Evolutionary conservation across 2,113 vertebrate species (phyloP), one percentile per base, ranked within the genome.

Genomic region (Bos javanicus): DNA sequence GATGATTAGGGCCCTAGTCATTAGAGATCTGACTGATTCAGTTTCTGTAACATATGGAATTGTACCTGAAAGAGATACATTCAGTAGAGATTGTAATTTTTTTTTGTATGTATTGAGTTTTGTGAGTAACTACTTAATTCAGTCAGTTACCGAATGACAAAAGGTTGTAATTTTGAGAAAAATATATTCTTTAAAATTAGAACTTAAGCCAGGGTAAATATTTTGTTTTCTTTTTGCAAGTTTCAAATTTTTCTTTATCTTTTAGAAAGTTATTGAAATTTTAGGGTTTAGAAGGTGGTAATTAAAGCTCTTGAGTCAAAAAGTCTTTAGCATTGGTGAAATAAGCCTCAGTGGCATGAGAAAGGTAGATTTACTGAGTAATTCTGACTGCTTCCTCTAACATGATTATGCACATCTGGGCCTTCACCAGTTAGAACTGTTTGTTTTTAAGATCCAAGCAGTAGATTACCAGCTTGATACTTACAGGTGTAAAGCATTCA

Each of bases 51-150:
- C 3, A 59, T 28, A 21, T 52, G 7, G 80, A 92, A 81, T 81
- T 94, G 52, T 39, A 76, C 19, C 39, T 96, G 60, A 95, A 88
- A 88, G 56, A 94, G 52, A 64, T 16, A 71, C 80, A 84, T 88
- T 95, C 87, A 84, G n/a, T 91, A 92, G 57, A 82, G 21, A 89
- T 83, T 84, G 17, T 90, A 25, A 81, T 94, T 43, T 82, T 54
- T 94, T 96, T 94, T 96, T 95, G 94, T 84, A 46, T 81, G 62
- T 64, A 21, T 94, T 87, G 60, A 76, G 48, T 90, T 91, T 67
- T 94, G 93, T 96, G 76, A 94, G 33, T 95, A 96, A 71, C n/a
- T 95, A 7, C 33, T 96, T 97, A 91, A 80, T 94, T 95, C 5
- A 76, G 95, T 87, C 14, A 90, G 48, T 95, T 93, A 91, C 10